phyloP scores from a whole-genome alignment of 2,797 vertebrate genomes.

The Acanthis flammea region DNA sequence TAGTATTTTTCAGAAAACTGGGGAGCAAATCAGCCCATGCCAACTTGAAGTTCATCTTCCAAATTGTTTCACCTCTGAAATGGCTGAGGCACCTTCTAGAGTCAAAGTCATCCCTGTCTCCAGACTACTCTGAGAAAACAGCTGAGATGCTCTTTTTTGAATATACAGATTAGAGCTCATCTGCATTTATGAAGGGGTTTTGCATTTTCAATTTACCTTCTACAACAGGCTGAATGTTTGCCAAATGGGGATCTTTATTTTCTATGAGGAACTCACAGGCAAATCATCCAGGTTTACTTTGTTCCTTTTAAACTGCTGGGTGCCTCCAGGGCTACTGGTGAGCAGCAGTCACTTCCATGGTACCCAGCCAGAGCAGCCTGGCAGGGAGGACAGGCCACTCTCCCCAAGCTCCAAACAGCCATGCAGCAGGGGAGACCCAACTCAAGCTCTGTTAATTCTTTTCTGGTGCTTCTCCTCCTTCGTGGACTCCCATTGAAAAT shows the following conservation, averaged over 20 bases:
- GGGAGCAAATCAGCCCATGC: neutral
- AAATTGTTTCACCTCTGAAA: neutral
- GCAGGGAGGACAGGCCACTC: neutral
- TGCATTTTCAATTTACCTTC: neutral
- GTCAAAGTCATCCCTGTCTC: neutral
- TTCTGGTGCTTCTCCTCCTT: neutral
- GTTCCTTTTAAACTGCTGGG: neutral
- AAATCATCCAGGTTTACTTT: neutral
- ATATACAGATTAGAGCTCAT: neutral
- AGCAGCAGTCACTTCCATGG: neutral
- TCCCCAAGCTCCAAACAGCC: neutral
- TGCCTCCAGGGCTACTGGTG: neutral
- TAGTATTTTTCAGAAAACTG: neutral
- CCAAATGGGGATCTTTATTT: neutral
- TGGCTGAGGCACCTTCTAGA: neutral
- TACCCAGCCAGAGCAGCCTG: neutral
- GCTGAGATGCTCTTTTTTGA: neutral
- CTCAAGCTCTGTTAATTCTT: neutral
- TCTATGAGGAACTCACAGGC: neutral
- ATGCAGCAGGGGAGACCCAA: neutral
- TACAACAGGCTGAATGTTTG: neutral
- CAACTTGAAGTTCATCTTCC: neutral
- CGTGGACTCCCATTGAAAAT: fast-evolving
- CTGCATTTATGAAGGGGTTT: neutral
- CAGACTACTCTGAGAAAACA: neutral